Evolutionary conservation across 2,888 invertebrate species (phyloP).

Genomic region (Unio pictorum): DNA sequence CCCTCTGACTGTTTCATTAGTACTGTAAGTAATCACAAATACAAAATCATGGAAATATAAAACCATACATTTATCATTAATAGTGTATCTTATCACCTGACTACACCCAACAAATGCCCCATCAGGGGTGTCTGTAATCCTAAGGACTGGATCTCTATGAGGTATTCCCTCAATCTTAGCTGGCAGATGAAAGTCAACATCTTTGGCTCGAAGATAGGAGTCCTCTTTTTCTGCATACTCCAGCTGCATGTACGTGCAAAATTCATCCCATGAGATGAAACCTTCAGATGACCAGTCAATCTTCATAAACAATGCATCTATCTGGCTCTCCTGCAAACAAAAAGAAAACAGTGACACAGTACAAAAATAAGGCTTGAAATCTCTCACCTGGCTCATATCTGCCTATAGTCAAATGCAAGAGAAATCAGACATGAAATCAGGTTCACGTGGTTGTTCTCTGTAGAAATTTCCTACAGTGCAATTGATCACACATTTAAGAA

Average conservation of each 20-base stretch:
- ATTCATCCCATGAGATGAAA: slow-evolving; percentile 71
- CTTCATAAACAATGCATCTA: slow-evolving; percentile 70
- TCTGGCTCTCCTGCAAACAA: slow-evolving; percentile 61
- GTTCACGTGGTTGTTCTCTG: too few relatives aligned
- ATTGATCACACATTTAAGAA: too few relatives aligned
- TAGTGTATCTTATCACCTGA: slow-evolving; percentile 37
- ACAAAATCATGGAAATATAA: not conserved
- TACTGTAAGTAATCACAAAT: not conserved
- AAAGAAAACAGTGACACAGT: not conserved
- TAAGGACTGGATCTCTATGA: slow-evolving; percentile 68
- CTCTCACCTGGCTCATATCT: too few relatives aligned
- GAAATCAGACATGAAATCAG: too few relatives aligned
- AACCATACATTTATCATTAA: slow-evolving; percentile 1
- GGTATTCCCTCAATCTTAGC: slow-evolving; percentile 68
- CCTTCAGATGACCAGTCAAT: slow-evolving; percentile 72
- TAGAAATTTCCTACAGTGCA: too few relatives aligned
- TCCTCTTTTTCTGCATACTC: slow-evolving; percentile 72
- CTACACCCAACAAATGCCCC: slow-evolving; percentile 70
- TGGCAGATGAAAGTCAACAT: slow-evolving; percentile 68
- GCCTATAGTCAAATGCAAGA: too few relatives aligned
- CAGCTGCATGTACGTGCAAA: slow-evolving; percentile 72
- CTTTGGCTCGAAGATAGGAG: slow-evolving; percentile 66
- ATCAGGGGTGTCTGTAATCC: slow-evolving; percentile 66
- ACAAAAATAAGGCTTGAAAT: too few relatives aligned
- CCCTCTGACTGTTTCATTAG: not conserved